Conservation (phyloP, 2,797 vertebrate genomes). For the Atherinosoma microstoma region DNA sequence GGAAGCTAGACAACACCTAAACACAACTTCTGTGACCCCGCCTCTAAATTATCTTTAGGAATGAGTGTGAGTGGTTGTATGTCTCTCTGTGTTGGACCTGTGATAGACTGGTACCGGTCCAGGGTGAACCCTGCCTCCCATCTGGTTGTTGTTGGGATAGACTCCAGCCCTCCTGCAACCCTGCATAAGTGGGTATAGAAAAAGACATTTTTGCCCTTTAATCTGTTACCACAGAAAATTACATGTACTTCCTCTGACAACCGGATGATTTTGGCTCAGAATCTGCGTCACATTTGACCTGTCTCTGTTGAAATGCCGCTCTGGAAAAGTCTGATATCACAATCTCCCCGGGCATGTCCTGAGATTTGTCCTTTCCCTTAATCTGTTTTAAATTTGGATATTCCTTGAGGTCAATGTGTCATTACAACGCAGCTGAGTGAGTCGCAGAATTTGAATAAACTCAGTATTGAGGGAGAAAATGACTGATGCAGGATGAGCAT, state of each 20-base stretch:
- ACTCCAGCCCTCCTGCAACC: too few relatives aligned
- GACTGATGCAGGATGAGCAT: neutral
- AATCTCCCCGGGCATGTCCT: neutral
- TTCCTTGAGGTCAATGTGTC: neutral
- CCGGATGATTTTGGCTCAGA: neutral
- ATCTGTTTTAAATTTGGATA: neutral
- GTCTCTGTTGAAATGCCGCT: neutral
- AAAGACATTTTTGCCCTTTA: too few relatives aligned
- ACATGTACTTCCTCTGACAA: neutral
- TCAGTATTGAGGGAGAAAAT: neutral
- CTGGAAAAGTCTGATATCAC: neutral
- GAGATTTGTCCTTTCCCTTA: neutral
- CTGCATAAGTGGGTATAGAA: too few relatives aligned
- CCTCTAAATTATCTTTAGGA: too few relatives aligned
- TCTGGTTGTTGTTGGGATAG: too few relatives aligned
- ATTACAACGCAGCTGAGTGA: slow-evolving; percentile 4
- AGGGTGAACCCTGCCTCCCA: too few relatives aligned
- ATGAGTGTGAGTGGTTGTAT: too few relatives aligned
- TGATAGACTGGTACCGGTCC: too few relatives aligned
- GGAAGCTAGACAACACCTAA: too few relatives aligned
- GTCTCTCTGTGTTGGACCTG: too few relatives aligned
- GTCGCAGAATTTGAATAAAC: slow-evolving; percentile 3
- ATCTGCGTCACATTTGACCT: neutral
- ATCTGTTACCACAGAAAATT: neutral
- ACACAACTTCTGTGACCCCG: too few relatives aligned